These are phyloP conservation scores for Xenopus laevis DNA, from an alignment of 2,113 vertebrate species.

Conservation along the genomic window DNA sequence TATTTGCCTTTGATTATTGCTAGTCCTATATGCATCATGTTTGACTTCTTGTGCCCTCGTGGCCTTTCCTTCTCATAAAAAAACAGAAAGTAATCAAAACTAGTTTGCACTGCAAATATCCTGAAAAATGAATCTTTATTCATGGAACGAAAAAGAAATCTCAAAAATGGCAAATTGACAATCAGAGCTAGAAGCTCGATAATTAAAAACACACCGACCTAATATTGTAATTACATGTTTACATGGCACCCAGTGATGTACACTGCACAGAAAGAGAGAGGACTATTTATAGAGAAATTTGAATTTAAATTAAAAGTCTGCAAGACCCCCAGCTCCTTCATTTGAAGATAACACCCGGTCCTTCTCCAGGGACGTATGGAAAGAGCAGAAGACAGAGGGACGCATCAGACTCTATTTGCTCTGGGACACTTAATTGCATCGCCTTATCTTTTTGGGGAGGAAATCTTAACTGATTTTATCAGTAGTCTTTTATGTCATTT, in stretches of 20 bases:
- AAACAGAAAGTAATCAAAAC: neutral
- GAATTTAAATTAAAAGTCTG: slow-evolving; percentile 40
- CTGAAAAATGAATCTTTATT: neutral
- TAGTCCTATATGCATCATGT: neutral
- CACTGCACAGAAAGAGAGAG: neutral
- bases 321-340: slow-evolving; percentile 24
- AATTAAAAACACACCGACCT: neutral
- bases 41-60: neutral
- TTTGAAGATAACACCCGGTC: slow-evolving; percentile 13
- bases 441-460: slow-evolving; percentile 31
- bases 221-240: slow-evolving; percentile 22
- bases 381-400: slow-evolving; percentile 9
- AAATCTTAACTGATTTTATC: slow-evolving; percentile 42
- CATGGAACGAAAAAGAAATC: neutral
- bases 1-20: neutral
- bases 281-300: slow-evolving; percentile 37
- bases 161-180: neutral
- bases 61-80: neutral
- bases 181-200: neutral
- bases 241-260: neutral
- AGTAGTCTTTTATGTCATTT: slow-evolving; percentile 28
- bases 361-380: slow-evolving; percentile 35
- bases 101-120: neutral
- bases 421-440: slow-evolving; percentile 37
- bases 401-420: slow-evolving; percentile 31